Conservation (phyloP, 2,888 invertebrate species). For the Heliconius aoede region DNA sequence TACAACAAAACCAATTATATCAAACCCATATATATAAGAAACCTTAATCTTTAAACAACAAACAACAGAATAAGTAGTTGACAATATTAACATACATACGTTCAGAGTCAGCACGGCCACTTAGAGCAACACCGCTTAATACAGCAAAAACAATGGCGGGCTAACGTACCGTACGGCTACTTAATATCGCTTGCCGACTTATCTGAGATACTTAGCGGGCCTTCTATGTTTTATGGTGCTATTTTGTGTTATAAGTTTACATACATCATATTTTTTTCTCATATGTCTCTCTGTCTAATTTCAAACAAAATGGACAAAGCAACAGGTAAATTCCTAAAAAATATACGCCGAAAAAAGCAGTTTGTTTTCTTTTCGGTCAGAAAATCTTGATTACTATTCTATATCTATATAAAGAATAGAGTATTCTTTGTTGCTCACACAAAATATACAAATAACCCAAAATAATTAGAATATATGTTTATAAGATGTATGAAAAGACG, state of each 20-base stretch:
- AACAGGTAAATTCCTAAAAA: neutral
- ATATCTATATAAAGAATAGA: no score
- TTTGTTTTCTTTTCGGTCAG: neutral
- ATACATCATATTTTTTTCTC: no score
- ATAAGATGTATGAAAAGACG: no score
- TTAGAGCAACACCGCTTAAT: constrained; percentile 68
- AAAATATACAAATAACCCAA: no score
- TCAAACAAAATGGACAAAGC: neutral
- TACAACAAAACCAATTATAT: constrained; percentile 20
- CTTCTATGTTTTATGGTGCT: constrained; percentile 46
- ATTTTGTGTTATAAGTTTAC: constrained; percentile 36
- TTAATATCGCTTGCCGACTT: constrained; percentile 56
- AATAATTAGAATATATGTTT: no score
- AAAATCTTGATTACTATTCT: neutral
- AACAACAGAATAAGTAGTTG: constrained; percentile 42
- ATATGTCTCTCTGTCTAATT: no score
- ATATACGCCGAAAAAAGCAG: neutral
- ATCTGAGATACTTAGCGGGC: constrained; percentile 51
- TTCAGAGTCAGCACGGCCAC: constrained; percentile 61
- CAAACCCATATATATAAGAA: constrained; percentile 32
- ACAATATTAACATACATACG: constrained; percentile 52
- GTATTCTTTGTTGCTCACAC: no score
- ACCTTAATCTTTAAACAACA: constrained; percentile 44
- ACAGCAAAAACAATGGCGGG: constrained; percentile 71
- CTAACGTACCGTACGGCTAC: constrained; percentile 53